These are phyloP conservation scores for Oreocharis arfaki DNA, from an alignment of 2,113 vertebrate genomes.

Conservation along the genomic window DNA sequence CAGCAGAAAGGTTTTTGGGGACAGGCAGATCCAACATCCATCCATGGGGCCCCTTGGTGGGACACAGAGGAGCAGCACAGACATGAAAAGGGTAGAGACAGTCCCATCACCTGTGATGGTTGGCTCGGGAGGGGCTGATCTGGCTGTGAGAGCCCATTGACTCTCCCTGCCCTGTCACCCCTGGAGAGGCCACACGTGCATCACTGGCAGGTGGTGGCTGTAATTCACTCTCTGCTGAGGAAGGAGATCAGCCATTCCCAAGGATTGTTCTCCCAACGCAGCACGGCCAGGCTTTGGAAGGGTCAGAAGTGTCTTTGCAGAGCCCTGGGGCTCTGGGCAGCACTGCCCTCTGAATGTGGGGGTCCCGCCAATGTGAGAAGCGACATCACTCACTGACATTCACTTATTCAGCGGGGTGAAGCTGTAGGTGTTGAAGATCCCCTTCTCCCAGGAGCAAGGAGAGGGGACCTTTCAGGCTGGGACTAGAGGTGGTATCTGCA, in stretches of 20 bases:
- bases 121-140: neutral
- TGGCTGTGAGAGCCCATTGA: accelerated
- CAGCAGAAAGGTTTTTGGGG: too few species aligned
- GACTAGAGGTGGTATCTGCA: neutral
- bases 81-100: accelerated
- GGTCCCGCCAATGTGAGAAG: neutral
- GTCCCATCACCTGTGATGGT: accelerated
- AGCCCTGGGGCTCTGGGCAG: neutral
- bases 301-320: neutral
- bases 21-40: neutral
- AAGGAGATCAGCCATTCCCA: neutral
- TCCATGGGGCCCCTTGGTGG: accelerated
- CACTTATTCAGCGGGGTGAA: accelerated
- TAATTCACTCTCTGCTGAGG: neutral
- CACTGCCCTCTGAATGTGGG: neutral
- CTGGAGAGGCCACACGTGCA: accelerated
- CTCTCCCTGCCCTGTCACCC: neutral
- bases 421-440: neutral
- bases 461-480: neutral
- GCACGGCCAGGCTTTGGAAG: neutral
- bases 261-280: accelerated
- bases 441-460: neutral
- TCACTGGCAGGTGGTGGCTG: accelerated
- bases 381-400: accelerated
- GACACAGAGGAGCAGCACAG: accelerated